Base-by-base conservation (phyloP, 2,113 vertebrate genomes). In the Meleagris gallopavo region DNA sequence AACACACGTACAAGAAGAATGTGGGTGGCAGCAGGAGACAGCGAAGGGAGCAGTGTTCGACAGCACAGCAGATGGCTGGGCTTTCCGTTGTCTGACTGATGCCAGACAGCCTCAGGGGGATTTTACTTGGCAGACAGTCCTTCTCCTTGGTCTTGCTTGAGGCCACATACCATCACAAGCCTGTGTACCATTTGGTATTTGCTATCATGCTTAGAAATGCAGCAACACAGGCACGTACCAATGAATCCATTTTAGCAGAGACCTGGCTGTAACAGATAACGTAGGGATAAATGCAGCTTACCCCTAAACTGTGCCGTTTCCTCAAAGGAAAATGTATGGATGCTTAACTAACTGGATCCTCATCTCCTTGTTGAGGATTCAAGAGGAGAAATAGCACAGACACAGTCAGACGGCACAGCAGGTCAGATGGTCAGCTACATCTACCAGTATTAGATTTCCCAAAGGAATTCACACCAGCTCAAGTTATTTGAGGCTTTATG, bases 11-110 rank as follows among this genome's bases (percentile, higher is more conserved):
- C 7, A 25, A 64, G 54, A 71, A 80, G 80, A 52, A 54, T 0
- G 6, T 57, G 93, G 78, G 95, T 89, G 85, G 87, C 46, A 60
- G 82, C 64, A 86, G 61, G 46, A 95, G 83, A 54, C 16, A 71
- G 52, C 4, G 3, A 65, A 86, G 81, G 7, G 48, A 94, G 52
- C 38, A 25, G 76, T 11, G 32, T 16, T 70, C 4, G 0, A 43
- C 64, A 80, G 69, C 8, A 0, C 5, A 70, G 55, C 85, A 86
- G 41, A 84, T 65, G 60, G 24, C 69, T 78, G 2, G 0, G 62
- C 55, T 86, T 91, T 32, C 85, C 3, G 2, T 69, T 75, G 43
- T 13, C 81, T 85, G 34, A 77, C 21, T 67, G 65, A 45, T 0
- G 2, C 83, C 89, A 94, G 81, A 48, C 30, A 34, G 36, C 71